Base-by-base conservation (phyloP, 2,113 vertebrate species). In the Gambusia affinis region DNA sequence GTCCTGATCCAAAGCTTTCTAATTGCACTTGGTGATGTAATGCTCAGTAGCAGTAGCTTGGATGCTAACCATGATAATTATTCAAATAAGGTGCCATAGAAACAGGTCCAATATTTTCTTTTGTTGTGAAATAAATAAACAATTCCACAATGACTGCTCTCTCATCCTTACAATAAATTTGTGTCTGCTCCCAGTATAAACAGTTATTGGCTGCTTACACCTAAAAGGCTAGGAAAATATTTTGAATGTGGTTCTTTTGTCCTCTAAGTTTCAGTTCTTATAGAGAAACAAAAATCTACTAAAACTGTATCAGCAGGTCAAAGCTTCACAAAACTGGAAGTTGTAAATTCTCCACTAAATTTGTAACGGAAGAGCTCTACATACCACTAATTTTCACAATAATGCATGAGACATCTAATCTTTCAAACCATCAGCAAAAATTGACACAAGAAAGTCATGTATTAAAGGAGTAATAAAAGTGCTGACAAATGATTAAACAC, bases 321-420 rank as follows among this genome's bases (percentile, higher is more conserved):
- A 57, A 57, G 3, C 51, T 57, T n/a, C 24, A 57, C 51, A 57
- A 57, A 57, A 57, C 22, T n/a, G 51, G 17, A 57, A 7, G 10
- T 57, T 6, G 51, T 57, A 57, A 57, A 11, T 57, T 57, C 22
- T 22, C 24, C 51, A 57, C 8, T 3, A 24, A 24, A n/a, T 8
- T 8, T 57, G 11, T n/a, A 57, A n/a, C 51, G 3, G 24, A 10
- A n/a, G 22, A 57, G n/a, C 51, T n/a, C 51, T 57, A 57, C 1
- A 57, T 57, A n/a, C 17, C 51, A 57, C 22, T n/a, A 10, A n/a
- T 64, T 65, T 70, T 67, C 31, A 27, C 62, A 78, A 67, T 73
- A 70, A 64, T 67, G 44, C 24, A 51, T 62, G 19, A 82, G 67
- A 66, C 29, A 30, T 85, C 27, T 75, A 47, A 73, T 69, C 70